Conservation (phyloP, 2,113 vertebrate genomes). For the Passer montanus region DNA sequence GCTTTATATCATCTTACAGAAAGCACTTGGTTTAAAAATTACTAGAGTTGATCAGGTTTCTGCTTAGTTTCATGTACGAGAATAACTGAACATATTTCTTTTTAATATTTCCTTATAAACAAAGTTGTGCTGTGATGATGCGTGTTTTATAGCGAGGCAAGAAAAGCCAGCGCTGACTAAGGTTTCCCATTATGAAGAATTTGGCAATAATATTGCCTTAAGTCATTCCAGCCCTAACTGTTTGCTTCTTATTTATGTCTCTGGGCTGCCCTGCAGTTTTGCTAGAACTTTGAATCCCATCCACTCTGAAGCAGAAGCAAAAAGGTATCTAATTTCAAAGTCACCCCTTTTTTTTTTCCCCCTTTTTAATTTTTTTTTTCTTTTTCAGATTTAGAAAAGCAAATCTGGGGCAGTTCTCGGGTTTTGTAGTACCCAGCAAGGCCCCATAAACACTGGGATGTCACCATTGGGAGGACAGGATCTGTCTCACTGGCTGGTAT, state of each 20-base stretch:
- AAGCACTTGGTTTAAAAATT: neutral
- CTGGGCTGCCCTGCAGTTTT: neutral
- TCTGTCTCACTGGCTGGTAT: neutral
- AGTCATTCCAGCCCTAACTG: neutral
- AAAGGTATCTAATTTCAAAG: neutral
- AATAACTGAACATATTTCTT: neutral
- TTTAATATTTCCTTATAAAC: neutral
- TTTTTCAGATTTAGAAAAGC: neutral
- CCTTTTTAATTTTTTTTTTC: too few species aligned
- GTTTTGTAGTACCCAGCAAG: neutral
- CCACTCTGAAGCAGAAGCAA: neutral
- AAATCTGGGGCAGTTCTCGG: neutral
- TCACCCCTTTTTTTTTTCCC: too few species aligned
- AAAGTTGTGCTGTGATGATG: neutral
- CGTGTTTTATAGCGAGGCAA: neutral
- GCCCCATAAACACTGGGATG: neutral
- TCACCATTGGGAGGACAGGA: neutral
- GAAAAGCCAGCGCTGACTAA: constrained; percentile 1
- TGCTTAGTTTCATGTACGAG: neutral
- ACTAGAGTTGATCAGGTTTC: neutral
- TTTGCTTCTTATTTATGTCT: neutral
- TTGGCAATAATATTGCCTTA: neutral
- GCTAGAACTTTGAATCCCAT: neutral
- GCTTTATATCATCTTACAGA: neutral
- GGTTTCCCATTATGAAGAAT: neutral